Evolutionary conservation across 2,888 invertebrate species (phyloP).

Genomic region (Drosophila paracracens): DNA sequence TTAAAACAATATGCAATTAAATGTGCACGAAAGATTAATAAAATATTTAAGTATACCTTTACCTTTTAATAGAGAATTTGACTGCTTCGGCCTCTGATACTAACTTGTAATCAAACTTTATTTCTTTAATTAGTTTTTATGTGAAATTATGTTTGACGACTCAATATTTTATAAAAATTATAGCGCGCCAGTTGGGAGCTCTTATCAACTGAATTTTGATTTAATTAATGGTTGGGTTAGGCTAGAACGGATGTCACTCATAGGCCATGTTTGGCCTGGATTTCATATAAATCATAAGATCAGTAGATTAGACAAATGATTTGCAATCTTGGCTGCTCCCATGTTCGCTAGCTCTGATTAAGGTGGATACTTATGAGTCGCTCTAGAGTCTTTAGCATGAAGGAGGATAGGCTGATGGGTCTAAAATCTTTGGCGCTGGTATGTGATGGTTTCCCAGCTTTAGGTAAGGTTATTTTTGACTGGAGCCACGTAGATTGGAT

Average conservation of each 20-base stretch:
- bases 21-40: not conserved
- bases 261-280: no score
- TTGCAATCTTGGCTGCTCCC: no score
- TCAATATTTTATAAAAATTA: not conserved
- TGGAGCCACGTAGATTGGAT: not conserved
- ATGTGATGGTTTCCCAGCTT: not conserved
- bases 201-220: not conserved
- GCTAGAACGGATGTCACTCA: no score
- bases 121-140: not conserved
- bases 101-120: not conserved
- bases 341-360: no score
- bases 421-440: not conserved
- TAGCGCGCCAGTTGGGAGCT: no score
- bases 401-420: not conserved
- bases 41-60: not conserved
- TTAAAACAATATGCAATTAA: not conserved
- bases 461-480: not conserved
- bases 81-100: not conserved
- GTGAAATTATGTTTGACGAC: not conserved
- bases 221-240: no score
- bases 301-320: no score
- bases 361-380: not conserved
- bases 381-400: not conserved
- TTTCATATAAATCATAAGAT: no score
- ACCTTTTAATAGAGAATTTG: not conserved